Percentiles rank a stretch among this genome's conserved stretches.
phyloP scores from a whole-genome alignment of 1,140 invertebrate species.

The Tetramorium simillimum region DNA sequence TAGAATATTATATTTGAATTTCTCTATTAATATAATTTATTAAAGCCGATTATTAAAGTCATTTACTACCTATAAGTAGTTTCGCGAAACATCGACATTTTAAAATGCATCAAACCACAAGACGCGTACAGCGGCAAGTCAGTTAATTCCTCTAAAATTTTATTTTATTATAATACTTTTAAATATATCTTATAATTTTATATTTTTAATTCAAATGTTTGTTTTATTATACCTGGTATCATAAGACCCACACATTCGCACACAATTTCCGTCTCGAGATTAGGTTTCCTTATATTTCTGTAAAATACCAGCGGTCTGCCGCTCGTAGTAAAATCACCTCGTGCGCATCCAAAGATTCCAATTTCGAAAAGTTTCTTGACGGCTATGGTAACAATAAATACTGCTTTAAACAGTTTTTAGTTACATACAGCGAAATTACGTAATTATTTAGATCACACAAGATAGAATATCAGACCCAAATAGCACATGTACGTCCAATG shows the following conservation, averaged over 20 bases:
- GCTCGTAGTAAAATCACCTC: constrained; percentile 85
- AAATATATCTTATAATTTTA: neutral
- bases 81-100: constrained; percentile 85
- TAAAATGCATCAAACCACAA: constrained; percentile 87
- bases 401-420: neutral
- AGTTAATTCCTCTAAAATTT: constrained; percentile 69
- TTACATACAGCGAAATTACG: neutral
- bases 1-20: neutral
- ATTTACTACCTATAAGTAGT: constrained; percentile 85
- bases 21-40: neutral
- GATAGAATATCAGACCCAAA: no score
- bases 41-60: neutral
- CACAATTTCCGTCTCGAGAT: constrained; percentile 60
- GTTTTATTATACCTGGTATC: constrained; percentile 67
- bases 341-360: constrained; percentile 86
- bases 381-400: constrained; percentile 75
- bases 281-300: constrained; percentile 78
- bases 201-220: neutral
- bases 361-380: constrained; percentile 87
- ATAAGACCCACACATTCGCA: constrained; percentile 76
- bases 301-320: constrained; percentile 76
- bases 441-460: neutral
- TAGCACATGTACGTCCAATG: no score
- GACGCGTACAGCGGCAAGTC: constrained; percentile 87
- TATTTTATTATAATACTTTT: neutral